A percentile compares a stretch with the other conserved stretches of the same genome.
These are phyloP conservation scores for Laticauda colubrina DNA, from an alignment of 2,113 vertebrate species.

Conservation along the genomic window DNA sequence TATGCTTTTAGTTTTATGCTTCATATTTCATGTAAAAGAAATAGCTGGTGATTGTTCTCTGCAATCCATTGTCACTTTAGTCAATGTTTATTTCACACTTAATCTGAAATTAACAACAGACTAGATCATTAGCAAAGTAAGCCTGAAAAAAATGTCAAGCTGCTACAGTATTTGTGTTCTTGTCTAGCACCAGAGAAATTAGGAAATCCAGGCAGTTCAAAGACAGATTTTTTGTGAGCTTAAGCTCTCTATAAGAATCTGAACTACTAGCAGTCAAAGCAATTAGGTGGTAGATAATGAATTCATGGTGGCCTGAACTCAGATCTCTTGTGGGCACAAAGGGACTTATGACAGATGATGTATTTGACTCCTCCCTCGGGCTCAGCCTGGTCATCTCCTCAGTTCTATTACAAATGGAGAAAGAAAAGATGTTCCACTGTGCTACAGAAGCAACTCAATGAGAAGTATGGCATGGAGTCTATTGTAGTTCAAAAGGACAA, in stretches of 20 bases:
- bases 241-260: not conserved
- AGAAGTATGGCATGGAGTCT: not conserved
- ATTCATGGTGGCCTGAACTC: not conserved
- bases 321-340: not conserved
- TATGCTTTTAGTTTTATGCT: not conserved
- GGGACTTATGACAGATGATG: not conserved
- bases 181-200: not conserved
- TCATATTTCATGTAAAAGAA: not conserved
- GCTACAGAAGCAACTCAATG: not conserved
- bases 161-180: not conserved
- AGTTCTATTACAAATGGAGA: not conserved
- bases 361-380: not conserved
- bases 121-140: not conserved
- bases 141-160: not conserved
- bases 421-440: not conserved
- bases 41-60: slow-evolving; percentile 9
- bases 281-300: not conserved
- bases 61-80: not conserved
- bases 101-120: not conserved
- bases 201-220: not conserved
- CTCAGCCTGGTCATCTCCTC: not conserved
- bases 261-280: not conserved
- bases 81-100: not conserved
- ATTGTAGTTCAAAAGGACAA: not conserved
- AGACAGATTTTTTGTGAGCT: not conserved